Conservation (phyloP, 2,888 invertebrate species). For the Mythimna ferrago region DNA sequence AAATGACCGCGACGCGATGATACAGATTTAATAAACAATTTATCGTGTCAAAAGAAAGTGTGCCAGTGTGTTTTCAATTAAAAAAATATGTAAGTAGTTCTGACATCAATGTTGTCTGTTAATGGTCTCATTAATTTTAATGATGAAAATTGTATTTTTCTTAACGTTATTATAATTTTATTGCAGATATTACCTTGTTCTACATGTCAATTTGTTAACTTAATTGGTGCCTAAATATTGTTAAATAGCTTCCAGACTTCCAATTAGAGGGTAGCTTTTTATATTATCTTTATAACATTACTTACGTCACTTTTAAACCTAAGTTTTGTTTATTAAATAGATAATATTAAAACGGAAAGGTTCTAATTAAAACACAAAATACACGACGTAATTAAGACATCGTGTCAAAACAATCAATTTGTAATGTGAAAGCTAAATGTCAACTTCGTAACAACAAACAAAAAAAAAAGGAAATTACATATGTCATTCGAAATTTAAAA, state of each 20-base stretch:
- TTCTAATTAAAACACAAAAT: too few relatives aligned
- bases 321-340: too few relatives aligned
- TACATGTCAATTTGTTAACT: neutral
- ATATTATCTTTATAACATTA: neutral
- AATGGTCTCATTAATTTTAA: neutral
- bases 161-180: neutral
- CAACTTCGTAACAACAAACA: too few relatives aligned
- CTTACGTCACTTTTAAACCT: too few relatives aligned
- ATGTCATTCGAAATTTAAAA: neutral
- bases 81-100: constrained; percentile 5
- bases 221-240: neutral
- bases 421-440: too few relatives aligned
- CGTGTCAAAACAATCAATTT: too few relatives aligned
- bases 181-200: neutral
- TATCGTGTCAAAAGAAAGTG: constrained; percentile 16
- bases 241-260: neutral
- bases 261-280: neutral
- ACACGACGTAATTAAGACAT: too few relatives aligned
- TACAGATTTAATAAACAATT: constrained; percentile 4
- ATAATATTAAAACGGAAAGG: too few relatives aligned
- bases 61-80: constrained; percentile 19
- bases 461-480: too few relatives aligned
- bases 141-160: neutral
- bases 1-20: too few relatives aligned
- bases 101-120: constrained; percentile 4